Evolutionary conservation across 1,140 invertebrate genomes (phyloP), one percentile per base, ranked within the genome.

Genomic region (Eciton burchellii): DNA sequence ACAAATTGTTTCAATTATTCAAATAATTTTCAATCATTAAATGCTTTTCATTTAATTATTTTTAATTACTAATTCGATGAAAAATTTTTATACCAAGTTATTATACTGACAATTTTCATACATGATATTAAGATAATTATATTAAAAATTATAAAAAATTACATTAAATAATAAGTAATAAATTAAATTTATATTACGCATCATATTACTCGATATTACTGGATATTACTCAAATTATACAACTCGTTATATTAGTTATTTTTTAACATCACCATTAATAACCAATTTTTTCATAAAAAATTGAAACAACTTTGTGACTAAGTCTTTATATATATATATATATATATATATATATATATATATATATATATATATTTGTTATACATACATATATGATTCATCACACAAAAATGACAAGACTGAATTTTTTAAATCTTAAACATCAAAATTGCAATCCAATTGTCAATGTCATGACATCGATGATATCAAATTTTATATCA

Each of bases 1-100:
- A 87, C 56, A 82, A 72, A 87, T 82, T 85, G 73, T 88, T 84
- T 65, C 68, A 85, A 85, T 88, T 84, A 83, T 62, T 70, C 35
- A 35, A 35, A 35, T 35, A 35, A 35, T 35, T 35, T 35, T 35
- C 6, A 35, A 35, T 3, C 35, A 35, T 35, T 35, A 3, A 35
- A 35, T 35, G 35, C 2, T 35, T 35, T 35, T n/a, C n/a, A n/a
- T n/a, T 3, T 35, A 35, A 35, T 35, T 35, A 35, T 3, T 35
- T 35, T 35, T 6, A 35, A 35, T 35, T 35, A 35, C 26, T 68
- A 29, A 24, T 79, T 24, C 35, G 43, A 74, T 26, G 62, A 24
- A 41, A 29, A 49, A 12, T 6, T 0, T 68, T 65, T 14, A 57
- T 21, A 62, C n/a, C 72, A 49, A 62, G 21, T 24, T 63, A 0